Conservation (phyloP, 2,888 invertebrate species). For the Lydus trimaculatus region DNA sequence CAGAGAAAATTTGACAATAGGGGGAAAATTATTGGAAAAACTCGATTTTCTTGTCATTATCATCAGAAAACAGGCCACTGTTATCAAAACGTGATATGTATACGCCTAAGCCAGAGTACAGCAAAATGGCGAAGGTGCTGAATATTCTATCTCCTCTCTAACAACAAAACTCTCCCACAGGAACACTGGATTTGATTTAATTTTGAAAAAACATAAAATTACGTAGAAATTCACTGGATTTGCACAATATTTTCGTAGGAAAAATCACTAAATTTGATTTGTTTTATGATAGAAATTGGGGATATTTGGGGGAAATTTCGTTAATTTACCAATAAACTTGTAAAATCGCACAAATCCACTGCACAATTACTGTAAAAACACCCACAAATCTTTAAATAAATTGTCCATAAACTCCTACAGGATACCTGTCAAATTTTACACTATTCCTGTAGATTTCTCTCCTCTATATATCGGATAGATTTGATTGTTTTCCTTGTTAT, state of each 20-base stretch:
- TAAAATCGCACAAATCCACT: not conserved
- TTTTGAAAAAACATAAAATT: not conserved
- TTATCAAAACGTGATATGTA: constrained; percentile 46
- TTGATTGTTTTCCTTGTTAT: not conserved
- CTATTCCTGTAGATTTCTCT: not conserved
- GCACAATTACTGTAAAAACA: constrained; percentile 8
- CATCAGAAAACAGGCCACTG: constrained; percentile 24
- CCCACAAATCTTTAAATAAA: constrained; percentile 4
- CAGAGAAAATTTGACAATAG: too few relatives aligned
- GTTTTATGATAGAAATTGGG: too few relatives aligned
- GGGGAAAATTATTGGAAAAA: not conserved
- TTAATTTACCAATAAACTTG: too few relatives aligned
- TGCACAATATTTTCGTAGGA: too few relatives aligned
- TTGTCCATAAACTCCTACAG: constrained; percentile 10
- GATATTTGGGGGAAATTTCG: too few relatives aligned
- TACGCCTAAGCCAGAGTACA: constrained; percentile 51
- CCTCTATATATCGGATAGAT: not conserved
- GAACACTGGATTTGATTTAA: not conserved
- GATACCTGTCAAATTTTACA: constrained; percentile 26
- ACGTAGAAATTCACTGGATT: not conserved
- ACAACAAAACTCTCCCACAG: not conserved
- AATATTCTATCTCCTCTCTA: constrained; percentile 9
- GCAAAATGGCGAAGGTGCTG: constrained; percentile 54
- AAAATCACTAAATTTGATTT: too few relatives aligned
- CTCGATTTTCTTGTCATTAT: not conserved